These are phyloP conservation scores for Criorhina ranunculi DNA, from an alignment of 2,888 invertebrate genomes.

Conservation along the genomic window DNA sequence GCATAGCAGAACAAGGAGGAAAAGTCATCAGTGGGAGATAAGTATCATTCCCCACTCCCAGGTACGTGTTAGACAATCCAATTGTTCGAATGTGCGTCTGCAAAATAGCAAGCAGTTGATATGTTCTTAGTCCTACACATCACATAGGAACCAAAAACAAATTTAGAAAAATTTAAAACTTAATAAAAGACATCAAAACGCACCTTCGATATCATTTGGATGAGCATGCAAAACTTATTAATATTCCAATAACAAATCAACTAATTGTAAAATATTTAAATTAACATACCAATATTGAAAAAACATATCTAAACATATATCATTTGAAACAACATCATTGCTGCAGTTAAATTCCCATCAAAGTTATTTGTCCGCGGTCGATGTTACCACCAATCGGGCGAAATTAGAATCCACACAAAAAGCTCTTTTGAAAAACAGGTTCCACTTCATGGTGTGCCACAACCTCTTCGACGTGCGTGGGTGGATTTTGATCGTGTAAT, in stretches of 20 bases:
- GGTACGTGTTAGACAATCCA: background rate
- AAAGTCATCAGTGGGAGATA: background rate
- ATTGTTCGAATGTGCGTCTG: background rate
- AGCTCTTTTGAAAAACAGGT: background rate
- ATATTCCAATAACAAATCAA: background rate
- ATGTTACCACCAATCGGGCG: background rate
- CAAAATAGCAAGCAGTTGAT: background rate
- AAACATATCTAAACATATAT: background rate
- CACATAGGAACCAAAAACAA: background rate
- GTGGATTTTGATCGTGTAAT: background rate
- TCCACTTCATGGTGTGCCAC: background rate
- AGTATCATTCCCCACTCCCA: background rate
- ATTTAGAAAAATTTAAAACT: background rate
- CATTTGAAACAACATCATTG: slow-evolving; percentile 3
- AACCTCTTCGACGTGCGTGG: background rate
- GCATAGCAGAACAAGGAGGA: background rate
- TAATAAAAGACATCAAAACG: background rate
- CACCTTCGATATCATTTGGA: background rate
- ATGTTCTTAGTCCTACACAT: background rate
- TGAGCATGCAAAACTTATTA: background rate
- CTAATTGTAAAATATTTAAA: too few species aligned
- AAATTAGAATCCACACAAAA: background rate
- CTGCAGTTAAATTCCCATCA: slow-evolving; percentile 1
- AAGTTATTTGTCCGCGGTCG: background rate
- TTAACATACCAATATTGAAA: background rate